Conservation (phyloP, 37 sponge, comb jelly and placozoan species). For the Halichondria panicea region DNA sequence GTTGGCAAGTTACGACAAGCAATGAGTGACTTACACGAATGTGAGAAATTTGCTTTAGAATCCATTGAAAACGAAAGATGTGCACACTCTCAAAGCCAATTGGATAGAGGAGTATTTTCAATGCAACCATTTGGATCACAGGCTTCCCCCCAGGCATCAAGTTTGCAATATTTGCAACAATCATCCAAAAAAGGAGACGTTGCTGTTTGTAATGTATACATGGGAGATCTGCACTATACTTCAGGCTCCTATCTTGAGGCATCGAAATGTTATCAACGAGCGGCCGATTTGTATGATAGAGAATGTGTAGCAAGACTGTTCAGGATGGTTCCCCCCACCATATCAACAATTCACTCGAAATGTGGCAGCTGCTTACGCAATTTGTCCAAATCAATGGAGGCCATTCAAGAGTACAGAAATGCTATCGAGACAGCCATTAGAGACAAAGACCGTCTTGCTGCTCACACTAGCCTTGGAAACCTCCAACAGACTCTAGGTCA, state of each 20-base stretch:
- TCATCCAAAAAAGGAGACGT: constrained; percentile 24
- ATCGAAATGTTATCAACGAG: constrained; percentile 15
- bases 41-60: too few relatives aligned
- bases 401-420: constrained; percentile 16
- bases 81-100: too few relatives aligned
- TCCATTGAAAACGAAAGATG: too few relatives aligned
- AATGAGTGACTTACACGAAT: too few relatives aligned
- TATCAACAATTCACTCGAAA: constrained; percentile 38
- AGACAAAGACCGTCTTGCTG: constrained; percentile 30
- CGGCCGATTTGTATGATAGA: constrained; percentile 6
- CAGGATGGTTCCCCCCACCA: constrained; percentile 22
- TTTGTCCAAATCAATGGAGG: constrained; percentile 22
- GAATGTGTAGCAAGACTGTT: constrained; percentile 17
- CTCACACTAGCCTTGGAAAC: constrained; percentile 66
- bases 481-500: constrained; percentile 57
- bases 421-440: constrained; percentile 23
- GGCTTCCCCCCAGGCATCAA: too few relatives aligned
- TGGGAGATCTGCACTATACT: constrained; percentile 50
- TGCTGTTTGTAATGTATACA: constrained; percentile 43
- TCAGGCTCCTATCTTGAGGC: constrained; percentile 21
- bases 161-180: too few relatives aligned
- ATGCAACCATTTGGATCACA: too few relatives aligned
- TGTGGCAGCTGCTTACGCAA: constrained; percentile 11
- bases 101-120: too few relatives aligned
- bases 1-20: too few relatives aligned